These are phyloP conservation scores for Aspiorhynchus laticeps DNA, from an alignment of 2,113 vertebrate genomes.

Conservation along the genomic window DNA sequence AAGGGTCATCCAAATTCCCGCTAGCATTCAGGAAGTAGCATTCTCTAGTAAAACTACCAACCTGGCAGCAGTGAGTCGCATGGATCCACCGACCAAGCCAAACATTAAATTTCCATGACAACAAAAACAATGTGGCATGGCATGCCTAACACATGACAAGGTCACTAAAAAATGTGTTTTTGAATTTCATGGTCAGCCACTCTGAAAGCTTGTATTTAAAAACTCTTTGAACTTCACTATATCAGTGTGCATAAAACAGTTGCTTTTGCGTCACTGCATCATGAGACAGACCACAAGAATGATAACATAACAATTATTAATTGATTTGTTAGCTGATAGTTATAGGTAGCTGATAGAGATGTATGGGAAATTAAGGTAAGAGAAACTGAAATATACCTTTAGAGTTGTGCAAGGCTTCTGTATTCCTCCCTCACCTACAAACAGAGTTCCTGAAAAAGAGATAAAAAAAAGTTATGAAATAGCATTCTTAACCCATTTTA, in stretches of 20 bases:
- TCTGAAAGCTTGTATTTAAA: background rate
- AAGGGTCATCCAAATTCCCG: conserved; percentile 37
- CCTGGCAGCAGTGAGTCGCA: background rate
- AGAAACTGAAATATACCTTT: background rate
- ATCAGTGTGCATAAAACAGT: conserved; percentile 3
- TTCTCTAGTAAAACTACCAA: conserved; percentile 8
- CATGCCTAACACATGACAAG: conserved; percentile 1
- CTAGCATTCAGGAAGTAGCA: conserved; percentile 34
- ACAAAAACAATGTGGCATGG: background rate
- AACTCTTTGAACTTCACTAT: background rate
- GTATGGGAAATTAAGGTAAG: background rate
- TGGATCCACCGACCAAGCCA: background rate
- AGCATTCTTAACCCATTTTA: background rate
- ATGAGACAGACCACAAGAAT: background rate
- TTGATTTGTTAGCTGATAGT: background rate
- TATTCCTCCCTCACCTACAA: background rate
- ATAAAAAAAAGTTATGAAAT: background rate
- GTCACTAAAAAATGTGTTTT: background rate
- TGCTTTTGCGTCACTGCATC: background rate
- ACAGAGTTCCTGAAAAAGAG: background rate
- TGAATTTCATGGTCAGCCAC: background rate
- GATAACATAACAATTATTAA: background rate
- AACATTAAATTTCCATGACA: background rate
- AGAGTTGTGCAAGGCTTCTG: background rate
- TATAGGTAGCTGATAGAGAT: background rate